Conservation (phyloP, 2,888 invertebrate species). For the Ophioninae sp. region DNA sequence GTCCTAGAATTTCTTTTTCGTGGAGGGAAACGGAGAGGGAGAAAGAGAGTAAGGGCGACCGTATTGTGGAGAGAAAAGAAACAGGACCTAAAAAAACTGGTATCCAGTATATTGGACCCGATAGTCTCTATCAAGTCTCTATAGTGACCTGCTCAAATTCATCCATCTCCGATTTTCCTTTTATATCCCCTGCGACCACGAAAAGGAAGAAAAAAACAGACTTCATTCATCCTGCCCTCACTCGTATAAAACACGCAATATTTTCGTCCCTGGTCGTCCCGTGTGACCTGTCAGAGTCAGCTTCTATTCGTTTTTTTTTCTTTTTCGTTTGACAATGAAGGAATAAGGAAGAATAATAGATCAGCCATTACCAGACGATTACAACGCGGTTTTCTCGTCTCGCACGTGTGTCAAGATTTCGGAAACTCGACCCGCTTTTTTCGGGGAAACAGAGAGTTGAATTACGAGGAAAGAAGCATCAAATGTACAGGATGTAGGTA, state of each 20-base stretch:
- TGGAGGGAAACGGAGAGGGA: neutral
- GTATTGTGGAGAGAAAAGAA: constrained; percentile 19
- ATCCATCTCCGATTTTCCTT: constrained; percentile 8
- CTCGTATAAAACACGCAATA: constrained; percentile 2
- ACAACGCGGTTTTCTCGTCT: no score
- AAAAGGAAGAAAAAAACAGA: constrained; percentile 23
- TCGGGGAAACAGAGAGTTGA: no score
- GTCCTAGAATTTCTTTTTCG: constrained; percentile 28
- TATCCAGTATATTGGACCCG: constrained; percentile 26
- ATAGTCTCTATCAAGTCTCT: constrained; percentile 38
- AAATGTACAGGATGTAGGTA: no score
- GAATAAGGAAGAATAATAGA: constrained; percentile 11
- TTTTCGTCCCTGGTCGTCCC: constrained; percentile 29
- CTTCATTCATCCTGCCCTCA: constrained; percentile 21
- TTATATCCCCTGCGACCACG: constrained; percentile 5
- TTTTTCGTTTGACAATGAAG: constrained; percentile 21
- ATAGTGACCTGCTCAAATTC: constrained; percentile 33
- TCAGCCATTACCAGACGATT: neutral
- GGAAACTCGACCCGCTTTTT: no score
- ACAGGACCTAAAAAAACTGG: constrained; percentile 12
- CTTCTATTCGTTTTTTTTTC: neutral
- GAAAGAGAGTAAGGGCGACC: neutral
- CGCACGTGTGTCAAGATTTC: no score
- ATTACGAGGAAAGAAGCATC: no score
- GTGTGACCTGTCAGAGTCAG: constrained; percentile 13